Conservation (phyloP, 2,797 vertebrate genomes). For the Cynodonichthys magdalenae region DNA sequence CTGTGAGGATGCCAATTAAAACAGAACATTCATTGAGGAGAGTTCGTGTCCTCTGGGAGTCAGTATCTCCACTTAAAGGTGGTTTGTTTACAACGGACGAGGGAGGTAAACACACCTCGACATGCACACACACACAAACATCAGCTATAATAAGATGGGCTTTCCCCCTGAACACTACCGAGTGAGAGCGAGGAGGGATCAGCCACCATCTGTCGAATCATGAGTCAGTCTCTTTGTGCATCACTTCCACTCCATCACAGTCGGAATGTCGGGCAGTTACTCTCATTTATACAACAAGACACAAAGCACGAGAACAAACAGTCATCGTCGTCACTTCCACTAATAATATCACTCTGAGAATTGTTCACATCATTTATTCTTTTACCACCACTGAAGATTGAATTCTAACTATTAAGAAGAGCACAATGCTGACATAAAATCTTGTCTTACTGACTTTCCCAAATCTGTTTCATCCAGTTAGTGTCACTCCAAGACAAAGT, state of each 20-base stretch:
- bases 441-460: background rate
- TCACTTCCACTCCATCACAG: constrained; percentile 32
- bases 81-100: constrained; percentile 47
- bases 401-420: too few species aligned
- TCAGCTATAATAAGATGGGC: constrained; percentile 17
- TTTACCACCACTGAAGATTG: too few species aligned
- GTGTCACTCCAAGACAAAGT: background rate
- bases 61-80: constrained; percentile 37
- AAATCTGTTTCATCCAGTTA: background rate
- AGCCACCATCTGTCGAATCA: constrained; percentile 44
- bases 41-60: constrained; percentile 33
- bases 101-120: constrained; percentile 29
- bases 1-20: constrained; percentile 63
- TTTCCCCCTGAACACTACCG: constrained; percentile 43
- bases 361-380: background rate
- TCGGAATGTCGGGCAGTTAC: constrained; percentile 2
- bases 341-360: background rate
- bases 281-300: constrained; percentile 19
- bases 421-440: too few species aligned
- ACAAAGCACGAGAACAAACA: background rate
- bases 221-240: constrained; percentile 44
- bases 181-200: constrained; percentile 23
- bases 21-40: constrained; percentile 24
- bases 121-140: constrained; percentile 9
- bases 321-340: background rate